Evolutionary conservation across 2,113 vertebrate species (phyloP).

Genomic region (Collichthys lucidus): DNA sequence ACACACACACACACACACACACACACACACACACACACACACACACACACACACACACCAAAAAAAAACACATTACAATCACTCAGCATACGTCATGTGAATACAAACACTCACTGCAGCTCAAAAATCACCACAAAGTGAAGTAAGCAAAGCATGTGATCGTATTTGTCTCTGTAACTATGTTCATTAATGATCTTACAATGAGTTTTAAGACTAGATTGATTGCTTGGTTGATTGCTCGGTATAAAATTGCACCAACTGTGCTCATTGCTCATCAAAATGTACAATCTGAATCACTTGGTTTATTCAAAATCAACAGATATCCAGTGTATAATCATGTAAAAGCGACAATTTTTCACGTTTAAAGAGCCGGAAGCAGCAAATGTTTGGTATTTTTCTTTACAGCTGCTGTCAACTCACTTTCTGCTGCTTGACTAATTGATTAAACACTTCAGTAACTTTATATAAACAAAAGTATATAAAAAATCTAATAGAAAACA

Average conservation of each 20-base stretch:
- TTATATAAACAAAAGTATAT: too few relatives aligned
- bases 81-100: constrained; percentile 6
- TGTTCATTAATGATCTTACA: background rate
- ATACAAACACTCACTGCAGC: constrained; percentile 1
- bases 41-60: constrained; percentile 51
- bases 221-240: background rate
- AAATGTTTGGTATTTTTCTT: background rate
- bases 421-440: background rate
- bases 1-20: constrained; percentile 69
- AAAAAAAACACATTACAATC: background rate
- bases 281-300: background rate
- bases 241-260: background rate
- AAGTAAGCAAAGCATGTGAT: constrained; percentile 2
- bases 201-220: background rate
- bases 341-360: background rate
- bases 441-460: background rate
- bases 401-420: background rate
- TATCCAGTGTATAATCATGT: background rate
- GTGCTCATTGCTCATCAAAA: background rate
- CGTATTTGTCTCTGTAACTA: background rate
- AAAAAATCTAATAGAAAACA: too few relatives aligned
- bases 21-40: constrained; percentile 70
- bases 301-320: constrained; percentile 12
- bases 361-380: background rate
- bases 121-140: constrained; percentile 2